phyloP scores from a whole-genome alignment of 2,113 vertebrate species.

The Toxotes chatareus region DNA sequence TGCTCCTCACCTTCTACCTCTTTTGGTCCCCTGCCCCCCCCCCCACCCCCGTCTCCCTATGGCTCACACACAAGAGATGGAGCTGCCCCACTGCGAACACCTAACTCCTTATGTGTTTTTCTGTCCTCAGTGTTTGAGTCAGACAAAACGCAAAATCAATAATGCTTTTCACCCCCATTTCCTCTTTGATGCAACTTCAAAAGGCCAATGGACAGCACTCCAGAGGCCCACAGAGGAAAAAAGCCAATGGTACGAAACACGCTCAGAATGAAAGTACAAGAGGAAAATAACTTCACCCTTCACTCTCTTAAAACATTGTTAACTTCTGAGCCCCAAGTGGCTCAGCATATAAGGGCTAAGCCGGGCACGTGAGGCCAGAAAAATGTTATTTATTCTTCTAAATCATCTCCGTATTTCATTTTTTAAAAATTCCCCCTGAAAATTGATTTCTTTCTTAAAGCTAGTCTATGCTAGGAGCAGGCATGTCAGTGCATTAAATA shows the following conservation, averaged over 20 bases:
- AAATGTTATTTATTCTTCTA: conserved; percentile 10
- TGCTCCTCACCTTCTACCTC: conserved; percentile 63
- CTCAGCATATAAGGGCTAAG: conserved; percentile 36
- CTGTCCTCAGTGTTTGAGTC: conserved; percentile 85
- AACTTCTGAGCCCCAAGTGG: conserved; percentile 71
- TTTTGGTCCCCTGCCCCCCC: not conserved
- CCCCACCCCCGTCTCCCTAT: conserved; percentile 42
- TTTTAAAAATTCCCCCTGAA: not conserved
- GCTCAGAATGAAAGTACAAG: conserved; percentile 72
- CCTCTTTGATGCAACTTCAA: conserved; percentile 89
- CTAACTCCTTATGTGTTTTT: conserved; percentile 79
- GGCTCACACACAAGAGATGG: conserved; percentile 62
- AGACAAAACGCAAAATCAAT: conserved; percentile 90
- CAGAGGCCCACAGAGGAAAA: conserved; percentile 76
- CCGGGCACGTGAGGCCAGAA: conserved; percentile 4
- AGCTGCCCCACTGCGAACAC: conserved; percentile 72
- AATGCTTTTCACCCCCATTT: conserved; percentile 84
- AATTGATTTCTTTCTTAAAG: not conserved
- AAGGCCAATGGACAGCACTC: conserved; percentile 85
- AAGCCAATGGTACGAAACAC: conserved; percentile 71
- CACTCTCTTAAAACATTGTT: conserved; percentile 68
- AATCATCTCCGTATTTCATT: conserved; percentile 2
- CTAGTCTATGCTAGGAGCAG: not conserved
- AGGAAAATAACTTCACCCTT: conserved; percentile 65
- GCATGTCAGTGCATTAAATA: conserved; percentile 12